These are phyloP conservation scores for Amphipoea lucens DNA, from an alignment of 2,888 invertebrate species.

Conservation along the genomic window DNA sequence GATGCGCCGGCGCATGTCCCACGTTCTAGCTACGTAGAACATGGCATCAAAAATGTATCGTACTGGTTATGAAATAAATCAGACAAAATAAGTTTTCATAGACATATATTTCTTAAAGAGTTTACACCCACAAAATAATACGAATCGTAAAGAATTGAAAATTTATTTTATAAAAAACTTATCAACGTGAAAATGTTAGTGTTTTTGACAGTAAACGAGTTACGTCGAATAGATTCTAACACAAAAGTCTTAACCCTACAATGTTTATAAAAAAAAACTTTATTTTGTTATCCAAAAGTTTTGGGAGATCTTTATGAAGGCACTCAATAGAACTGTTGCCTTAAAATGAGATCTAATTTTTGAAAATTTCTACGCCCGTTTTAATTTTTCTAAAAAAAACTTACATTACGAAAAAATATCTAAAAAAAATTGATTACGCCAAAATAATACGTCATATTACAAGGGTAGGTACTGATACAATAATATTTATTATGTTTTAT, in stretches of 20 bases:
- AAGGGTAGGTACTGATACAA: constrained; percentile 80
- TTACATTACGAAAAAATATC: constrained; percentile 72
- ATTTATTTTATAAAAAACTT: constrained; percentile 81
- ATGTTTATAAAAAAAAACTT: constrained; percentile 76
- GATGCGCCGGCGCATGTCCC: neutral
- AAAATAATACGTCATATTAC: constrained; percentile 85
- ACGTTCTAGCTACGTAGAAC: neutral
- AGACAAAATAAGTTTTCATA: constrained; percentile 71
- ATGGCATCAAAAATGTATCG: neutral
- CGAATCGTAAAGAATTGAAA: constrained; percentile 79
- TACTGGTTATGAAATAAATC: constrained; percentile 48
- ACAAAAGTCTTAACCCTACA: constrained; percentile 74
- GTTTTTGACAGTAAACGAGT: constrained; percentile 76
- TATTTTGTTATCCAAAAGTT: constrained; percentile 79
- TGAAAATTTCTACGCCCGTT: constrained; percentile 81
- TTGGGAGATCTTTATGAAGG: constrained; percentile 86
- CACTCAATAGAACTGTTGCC: constrained; percentile 76
- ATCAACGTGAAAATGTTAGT: constrained; percentile 83
- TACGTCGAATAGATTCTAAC: constrained; percentile 71
- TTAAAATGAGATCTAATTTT: constrained; percentile 88
- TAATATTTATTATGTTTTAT: constrained; percentile 70
- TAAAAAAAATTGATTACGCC: constrained; percentile 79
- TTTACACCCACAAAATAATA: constrained; percentile 83
- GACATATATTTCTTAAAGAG: constrained; percentile 82
- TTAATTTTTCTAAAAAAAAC: constrained; percentile 77